Evolutionary conservation across 2,113 vertebrate species (phyloP).

Genomic region (Zootoca vivipara): DNA sequence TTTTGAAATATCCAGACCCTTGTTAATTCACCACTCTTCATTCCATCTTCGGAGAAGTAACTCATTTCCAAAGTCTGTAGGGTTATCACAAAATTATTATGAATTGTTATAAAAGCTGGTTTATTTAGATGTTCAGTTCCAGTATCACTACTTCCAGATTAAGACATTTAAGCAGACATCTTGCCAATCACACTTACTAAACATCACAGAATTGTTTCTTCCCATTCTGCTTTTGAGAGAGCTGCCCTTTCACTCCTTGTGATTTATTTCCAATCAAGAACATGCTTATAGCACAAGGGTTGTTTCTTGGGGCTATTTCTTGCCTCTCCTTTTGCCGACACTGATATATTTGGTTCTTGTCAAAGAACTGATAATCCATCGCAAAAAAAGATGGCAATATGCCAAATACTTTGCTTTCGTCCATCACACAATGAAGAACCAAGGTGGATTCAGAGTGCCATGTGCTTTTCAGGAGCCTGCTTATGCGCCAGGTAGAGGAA

Average conservation of each 20-base stretch:
- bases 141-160: background rate
- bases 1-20: background rate
- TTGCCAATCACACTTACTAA: background rate
- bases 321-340: background rate
- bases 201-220: background rate
- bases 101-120: slow-evolving; percentile 24
- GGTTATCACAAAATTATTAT: background rate
- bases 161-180: background rate
- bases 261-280: background rate
- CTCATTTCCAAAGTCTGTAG: background rate
- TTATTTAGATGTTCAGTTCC: slow-evolving; percentile 11
- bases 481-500: slow-evolving; percentile 98
- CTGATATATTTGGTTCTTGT: background rate
- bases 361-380: background rate
- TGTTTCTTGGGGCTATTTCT: background rate
- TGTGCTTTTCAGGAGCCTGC: slow-evolving; percentile 96
- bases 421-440: background rate
- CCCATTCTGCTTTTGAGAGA: background rate
- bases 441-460: slow-evolving; percentile 74
- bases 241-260: background rate
- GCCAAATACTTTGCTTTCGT: slow-evolving; percentile 26
- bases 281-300: background rate
- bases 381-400: slow-evolving; percentile 1
- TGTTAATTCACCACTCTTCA: background rate
- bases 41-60: background rate